A percentile compares a stretch with the other conserved stretches of the same genome.
phyloP scores from a whole-genome alignment of 2,113 vertebrate species.

The Prinia subflava region DNA sequence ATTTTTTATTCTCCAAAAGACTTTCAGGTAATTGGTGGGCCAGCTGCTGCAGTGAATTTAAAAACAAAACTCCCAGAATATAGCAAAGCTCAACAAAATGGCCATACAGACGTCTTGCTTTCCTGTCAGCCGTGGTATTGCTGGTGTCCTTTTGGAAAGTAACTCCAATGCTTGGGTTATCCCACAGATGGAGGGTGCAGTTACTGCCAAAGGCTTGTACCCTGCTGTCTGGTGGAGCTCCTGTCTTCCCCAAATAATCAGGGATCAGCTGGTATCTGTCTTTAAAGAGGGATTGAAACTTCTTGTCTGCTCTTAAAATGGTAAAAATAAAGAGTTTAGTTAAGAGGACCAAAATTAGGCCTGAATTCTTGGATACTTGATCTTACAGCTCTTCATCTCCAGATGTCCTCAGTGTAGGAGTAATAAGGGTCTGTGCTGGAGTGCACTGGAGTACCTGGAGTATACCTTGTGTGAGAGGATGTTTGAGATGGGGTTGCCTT shows the following conservation, averaged over 20 bases:
- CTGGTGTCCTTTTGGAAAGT: neutral
- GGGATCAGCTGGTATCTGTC: neutral
- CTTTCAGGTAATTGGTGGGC: neutral
- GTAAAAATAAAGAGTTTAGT: neutral
- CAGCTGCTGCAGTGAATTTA: neutral
- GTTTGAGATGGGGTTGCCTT: neutral
- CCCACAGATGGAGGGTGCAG: neutral
- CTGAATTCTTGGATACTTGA: neutral
- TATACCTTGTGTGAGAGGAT: neutral
- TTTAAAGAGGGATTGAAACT: neutral
- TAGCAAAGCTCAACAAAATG: neutral
- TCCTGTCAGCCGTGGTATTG: rapidly evolving
- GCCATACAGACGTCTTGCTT: neutral
- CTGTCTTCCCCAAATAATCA: neutral
- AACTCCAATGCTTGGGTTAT: neutral
- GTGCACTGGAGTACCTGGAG: neutral
- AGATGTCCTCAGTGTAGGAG: neutral
- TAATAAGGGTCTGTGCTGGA: neutral
- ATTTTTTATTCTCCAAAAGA: neutral
- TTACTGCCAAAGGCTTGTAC: neutral
- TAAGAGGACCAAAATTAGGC: neutral
- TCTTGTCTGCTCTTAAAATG: neutral
- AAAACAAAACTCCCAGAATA: neutral
- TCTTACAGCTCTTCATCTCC: neutral
- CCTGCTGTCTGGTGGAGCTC: neutral